Conservation (phyloP, 2,888 invertebrate genomes). For the Cyrtodaria siliqua region DNA sequence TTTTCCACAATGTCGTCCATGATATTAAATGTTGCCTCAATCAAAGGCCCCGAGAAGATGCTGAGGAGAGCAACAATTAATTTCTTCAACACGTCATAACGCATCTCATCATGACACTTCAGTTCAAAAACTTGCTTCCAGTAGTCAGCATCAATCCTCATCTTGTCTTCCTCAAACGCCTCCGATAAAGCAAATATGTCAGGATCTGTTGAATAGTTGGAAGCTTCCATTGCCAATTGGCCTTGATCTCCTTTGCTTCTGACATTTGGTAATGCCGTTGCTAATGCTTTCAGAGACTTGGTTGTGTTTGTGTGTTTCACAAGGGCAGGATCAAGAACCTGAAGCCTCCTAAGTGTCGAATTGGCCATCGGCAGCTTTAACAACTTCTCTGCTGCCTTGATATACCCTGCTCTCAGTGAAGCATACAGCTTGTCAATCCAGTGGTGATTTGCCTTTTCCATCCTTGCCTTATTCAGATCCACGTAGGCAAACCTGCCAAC, state of each 20-base stretch:
- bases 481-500: conserved; percentile 17
- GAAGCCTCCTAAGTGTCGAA: conserved; percentile 9
- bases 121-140: conserved; percentile 6
- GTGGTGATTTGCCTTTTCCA: conserved; percentile 9
- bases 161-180: not conserved
- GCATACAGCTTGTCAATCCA: conserved; percentile 3
- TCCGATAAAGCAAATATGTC: not conserved
- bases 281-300: not conserved
- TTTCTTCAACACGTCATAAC: not conserved
- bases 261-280: not conserved
- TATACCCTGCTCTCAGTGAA: conserved; percentile 17
- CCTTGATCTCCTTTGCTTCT: not conserved
- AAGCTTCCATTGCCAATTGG: conserved; percentile 5
- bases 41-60: too few relatives aligned
- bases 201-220: not conserved
- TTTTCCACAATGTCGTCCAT: too few relatives aligned
- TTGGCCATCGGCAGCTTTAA: conserved; percentile 11
- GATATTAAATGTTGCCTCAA: too few relatives aligned
- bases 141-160: conserved; percentile 12
- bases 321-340: conserved; percentile 13
- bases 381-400: conserved; percentile 22
- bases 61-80: conserved; percentile 1
- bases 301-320: conserved; percentile 3
- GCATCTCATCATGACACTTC: not conserved
- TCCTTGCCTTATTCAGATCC: conserved; percentile 14